Base-by-base conservation (phyloP, 2,797 vertebrate species). In the Coregonus suidteri region DNA sequence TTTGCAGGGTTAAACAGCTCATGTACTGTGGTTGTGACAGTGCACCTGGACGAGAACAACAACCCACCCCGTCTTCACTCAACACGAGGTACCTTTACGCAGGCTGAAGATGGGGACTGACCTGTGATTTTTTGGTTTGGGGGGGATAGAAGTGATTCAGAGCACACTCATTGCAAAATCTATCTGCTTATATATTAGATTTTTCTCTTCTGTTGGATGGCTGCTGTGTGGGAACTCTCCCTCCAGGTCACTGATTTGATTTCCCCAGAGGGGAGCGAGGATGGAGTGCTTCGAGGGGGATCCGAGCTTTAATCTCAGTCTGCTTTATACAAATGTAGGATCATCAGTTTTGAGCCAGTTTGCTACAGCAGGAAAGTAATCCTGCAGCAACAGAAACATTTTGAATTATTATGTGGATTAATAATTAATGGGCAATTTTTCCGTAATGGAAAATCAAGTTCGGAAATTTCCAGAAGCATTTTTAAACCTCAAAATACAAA, bases 31-130 rank as follows among this genome's bases (percentile, higher is more conserved):
- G 88, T 93, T 9, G 89, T 95, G 79, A 93, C 80, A 0, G 85
- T 95, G 64, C 86, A 90, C n/a, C n/a, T n/a, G 34, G 94, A 97
- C 68, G 86, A 94, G 85, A 96, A 95, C 88, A 94, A 97, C 90
- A 95, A 90, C 25, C 91, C 94, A 52, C 94, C 94, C 95, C 0
- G 87, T 94, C 53, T 95, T 95, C 85, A 93, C 94, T 76, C 86
- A 90, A 81, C 94, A 95, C 69, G 94, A 96, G 94, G 95, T 94
- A 93, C 20, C 20, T 16, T 20, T 30, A 34, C 4, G 1, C 52
- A 34, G 14, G 14, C 14, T 30, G 37, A 9, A 64, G 20, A 64
- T n/a, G 7, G 59, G 20, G 20, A 64, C 7, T 9, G 59, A 7
- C 59, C 1, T 18, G 20, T 20, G 20, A 25, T 64, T 64, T 64